phyloP scores from a whole-genome alignment of 2,113 vertebrate species.

The Craseonycteris thonglongyai region DNA sequence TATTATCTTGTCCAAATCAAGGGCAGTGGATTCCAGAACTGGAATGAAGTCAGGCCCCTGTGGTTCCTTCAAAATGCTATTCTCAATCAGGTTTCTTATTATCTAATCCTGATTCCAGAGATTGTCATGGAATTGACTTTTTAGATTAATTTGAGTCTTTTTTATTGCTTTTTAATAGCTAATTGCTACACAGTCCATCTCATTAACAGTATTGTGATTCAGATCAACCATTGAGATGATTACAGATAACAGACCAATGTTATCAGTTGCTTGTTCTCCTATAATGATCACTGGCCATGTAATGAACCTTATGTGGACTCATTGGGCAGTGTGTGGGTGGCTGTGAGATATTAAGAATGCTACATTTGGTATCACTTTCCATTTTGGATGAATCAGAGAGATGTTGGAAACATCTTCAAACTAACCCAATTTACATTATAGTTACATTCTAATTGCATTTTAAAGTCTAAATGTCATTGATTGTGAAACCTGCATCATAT shows the following conservation, averaged over 20 bases:
- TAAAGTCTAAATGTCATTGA: constrained; percentile 69
- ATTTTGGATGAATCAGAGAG: constrained; percentile 48
- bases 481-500: constrained; percentile 51
- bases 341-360: background rate
- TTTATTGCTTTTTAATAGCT: constrained; percentile 37
- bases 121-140: background rate
- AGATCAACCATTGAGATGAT: background rate
- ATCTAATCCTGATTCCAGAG: background rate
- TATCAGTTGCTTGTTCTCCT: background rate
- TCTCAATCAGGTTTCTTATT: background rate
- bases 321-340: background rate
- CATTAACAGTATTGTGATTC: background rate
- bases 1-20: constrained; percentile 32
- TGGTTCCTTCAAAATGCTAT: background rate
- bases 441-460: constrained; percentile 70
- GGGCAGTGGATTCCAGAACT: background rate
- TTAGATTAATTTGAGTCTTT: constrained; percentile 5
- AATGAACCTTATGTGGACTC: background rate
- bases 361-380: background rate
- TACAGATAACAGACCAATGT: background rate
- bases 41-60: background rate
- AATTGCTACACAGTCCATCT: background rate
- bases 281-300: background rate
- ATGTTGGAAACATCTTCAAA: constrained; percentile 31
- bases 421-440: constrained; percentile 57